Evolutionary conservation across 2,888 invertebrate species (phyloP).

Genomic region (Drosophila robusta): DNA sequence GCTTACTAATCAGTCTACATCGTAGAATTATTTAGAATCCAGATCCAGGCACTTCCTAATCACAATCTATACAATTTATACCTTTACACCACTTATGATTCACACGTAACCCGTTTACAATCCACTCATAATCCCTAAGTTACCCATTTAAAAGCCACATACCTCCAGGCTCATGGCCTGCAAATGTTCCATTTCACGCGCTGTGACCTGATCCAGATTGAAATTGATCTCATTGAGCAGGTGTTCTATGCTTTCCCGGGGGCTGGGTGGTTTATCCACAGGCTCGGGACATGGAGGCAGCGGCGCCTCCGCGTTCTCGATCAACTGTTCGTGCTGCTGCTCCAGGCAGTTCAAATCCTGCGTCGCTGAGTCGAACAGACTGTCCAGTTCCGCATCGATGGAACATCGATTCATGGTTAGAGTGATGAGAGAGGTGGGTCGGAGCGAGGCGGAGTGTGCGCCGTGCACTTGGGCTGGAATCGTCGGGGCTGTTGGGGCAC

Average conservation of each 20-base stretch:
- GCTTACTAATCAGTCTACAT: too few relatives aligned
- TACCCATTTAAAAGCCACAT: slow-evolving; percentile 29
- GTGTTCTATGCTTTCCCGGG: slow-evolving; percentile 69
- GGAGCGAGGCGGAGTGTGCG: slow-evolving; percentile 1
- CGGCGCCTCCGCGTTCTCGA: slow-evolving; percentile 22
- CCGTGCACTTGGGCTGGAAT: neutral
- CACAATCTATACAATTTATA: too few relatives aligned
- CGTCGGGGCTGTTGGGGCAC: slow-evolving; percentile 6
- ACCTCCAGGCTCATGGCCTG: slow-evolving; percentile 72
- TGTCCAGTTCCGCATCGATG: slow-evolving; percentile 40
- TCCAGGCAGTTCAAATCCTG: slow-evolving; percentile 51
- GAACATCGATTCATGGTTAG: slow-evolving; percentile 45
- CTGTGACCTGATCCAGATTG: slow-evolving; percentile 75
- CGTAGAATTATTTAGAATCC: too few relatives aligned
- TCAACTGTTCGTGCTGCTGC: slow-evolving; percentile 35
- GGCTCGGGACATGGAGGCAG: neutral
- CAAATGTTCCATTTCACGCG: slow-evolving; percentile 74
- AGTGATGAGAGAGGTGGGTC: slow-evolving; percentile 13
- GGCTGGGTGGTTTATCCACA: neutral
- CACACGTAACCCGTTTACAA: neutral
- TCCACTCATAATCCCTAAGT: neutral
- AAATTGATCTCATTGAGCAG: slow-evolving; percentile 79
- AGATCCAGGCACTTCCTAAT: too few relatives aligned
- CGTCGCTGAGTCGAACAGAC: slow-evolving; percentile 55
- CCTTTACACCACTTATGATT: neutral